These are phyloP conservation scores for Heliornis fulica DNA, from an alignment of 2,113 vertebrate genomes.

Conservation along the genomic window DNA sequence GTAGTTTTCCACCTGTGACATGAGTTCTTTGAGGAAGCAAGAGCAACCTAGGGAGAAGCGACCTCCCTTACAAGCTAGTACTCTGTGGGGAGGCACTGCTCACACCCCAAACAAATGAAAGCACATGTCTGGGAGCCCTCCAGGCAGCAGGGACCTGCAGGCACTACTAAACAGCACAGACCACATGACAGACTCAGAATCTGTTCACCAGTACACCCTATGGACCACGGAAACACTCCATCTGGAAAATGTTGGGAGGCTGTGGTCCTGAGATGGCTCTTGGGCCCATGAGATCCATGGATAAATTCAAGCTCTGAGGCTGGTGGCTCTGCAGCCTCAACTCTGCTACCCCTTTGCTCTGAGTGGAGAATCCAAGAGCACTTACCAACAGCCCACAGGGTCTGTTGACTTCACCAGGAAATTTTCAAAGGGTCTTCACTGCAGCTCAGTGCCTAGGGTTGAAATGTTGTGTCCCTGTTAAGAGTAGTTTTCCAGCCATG, in stretches of 20 bases:
- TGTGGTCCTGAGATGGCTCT: neutral
- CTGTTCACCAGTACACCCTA: neutral
- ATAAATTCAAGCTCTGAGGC: neutral
- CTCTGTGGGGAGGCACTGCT: neutral
- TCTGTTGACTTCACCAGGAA: neutral
- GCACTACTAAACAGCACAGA: neutral
- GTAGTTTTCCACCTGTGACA: neutral
- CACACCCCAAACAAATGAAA: neutral
- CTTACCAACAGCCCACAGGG: neutral
- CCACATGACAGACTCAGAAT: accelerated
- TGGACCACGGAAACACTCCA: neutral
- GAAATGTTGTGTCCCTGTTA: neutral
- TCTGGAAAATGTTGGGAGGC: neutral
- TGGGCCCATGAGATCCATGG: neutral
- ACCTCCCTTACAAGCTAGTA: neutral
- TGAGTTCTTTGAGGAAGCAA: neutral
- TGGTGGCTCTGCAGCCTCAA: neutral
- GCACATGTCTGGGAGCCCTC: neutral
- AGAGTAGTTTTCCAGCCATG: neutral
- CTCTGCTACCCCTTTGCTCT: neutral
- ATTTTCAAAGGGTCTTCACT: neutral
- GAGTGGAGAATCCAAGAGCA: neutral
- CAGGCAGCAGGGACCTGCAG: neutral
- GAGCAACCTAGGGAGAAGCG: neutral
- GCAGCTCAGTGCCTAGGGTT: neutral